Percentiles rank a stretch among this genome's conserved stretches.
These are phyloP conservation scores for Pinna nobilis DNA, from an alignment of 1,140 invertebrate species.

Conservation along the genomic window DNA sequence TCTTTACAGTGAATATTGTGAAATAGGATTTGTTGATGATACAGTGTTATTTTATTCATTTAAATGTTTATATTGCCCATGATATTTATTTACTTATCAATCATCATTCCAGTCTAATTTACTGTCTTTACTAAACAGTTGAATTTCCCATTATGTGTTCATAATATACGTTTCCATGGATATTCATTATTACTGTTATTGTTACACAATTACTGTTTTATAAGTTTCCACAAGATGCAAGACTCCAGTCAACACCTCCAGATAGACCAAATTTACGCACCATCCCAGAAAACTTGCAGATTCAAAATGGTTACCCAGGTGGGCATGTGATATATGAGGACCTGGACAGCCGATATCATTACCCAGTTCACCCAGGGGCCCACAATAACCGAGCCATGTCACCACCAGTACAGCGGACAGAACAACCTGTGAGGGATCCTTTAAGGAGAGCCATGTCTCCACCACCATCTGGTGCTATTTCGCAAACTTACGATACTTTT, in stretches of 20 bases:
- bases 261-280: slow-evolving; percentile 61
- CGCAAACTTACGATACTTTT: slow-evolving; percentile 33
- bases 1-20: too few species aligned
- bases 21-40: too few species aligned
- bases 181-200: neutral
- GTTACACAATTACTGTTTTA: too few species aligned
- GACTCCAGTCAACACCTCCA: slow-evolving; percentile 45
- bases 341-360: neutral
- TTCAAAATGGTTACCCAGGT: slow-evolving; percentile 56
- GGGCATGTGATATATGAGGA: slow-evolving; percentile 22
- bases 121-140: too few species aligned
- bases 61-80: too few species aligned
- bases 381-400: slow-evolving; percentile 31
- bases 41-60: too few species aligned
- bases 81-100: too few species aligned
- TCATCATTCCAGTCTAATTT: too few species aligned
- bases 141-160: neutral
- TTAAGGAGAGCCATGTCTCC: slow-evolving; percentile 49
- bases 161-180: neutral
- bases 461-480: slow-evolving; percentile 32
- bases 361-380: neutral
- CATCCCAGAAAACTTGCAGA: slow-evolving; percentile 66
- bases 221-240: neutral
- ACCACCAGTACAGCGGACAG: slow-evolving; percentile 37
- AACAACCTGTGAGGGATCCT: slow-evolving; percentile 32